Evolutionary conservation across 2,113 vertebrate species (phyloP).

Genomic region (Arothron firmamentum): DNA sequence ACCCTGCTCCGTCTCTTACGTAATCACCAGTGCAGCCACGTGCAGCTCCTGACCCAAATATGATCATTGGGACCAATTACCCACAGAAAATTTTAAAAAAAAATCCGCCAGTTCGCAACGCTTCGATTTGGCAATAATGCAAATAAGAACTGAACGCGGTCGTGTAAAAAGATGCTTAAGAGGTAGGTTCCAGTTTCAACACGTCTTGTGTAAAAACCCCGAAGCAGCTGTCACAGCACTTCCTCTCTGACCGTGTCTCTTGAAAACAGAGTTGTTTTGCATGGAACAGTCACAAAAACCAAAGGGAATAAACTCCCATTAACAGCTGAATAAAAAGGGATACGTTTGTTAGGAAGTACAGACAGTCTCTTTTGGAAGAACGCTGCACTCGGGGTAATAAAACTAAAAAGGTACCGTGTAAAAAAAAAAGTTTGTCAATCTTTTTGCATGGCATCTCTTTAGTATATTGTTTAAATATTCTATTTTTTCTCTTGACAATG

Average conservation of each 20-base stretch:
- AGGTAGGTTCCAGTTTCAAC: too few species aligned
- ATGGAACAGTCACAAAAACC: constrained; percentile 2
- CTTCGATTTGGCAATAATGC: too few species aligned
- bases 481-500: too few species aligned
- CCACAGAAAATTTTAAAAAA: neutral
- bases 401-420: too few species aligned
- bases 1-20: constrained; percentile 47
- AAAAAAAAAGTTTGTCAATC: too few species aligned
- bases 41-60: constrained; percentile 44
- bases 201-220: too few species aligned
- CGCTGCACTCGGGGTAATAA: too few species aligned
- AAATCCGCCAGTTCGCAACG: neutral
- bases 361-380: too few species aligned
- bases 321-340: too few species aligned
- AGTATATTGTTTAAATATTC: too few species aligned
- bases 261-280: constrained; percentile 4
- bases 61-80: constrained; percentile 18
- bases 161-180: constrained; percentile 11
- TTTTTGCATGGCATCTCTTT: too few species aligned
- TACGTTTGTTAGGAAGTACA: too few species aligned
- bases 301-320: neutral
- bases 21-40: constrained; percentile 51
- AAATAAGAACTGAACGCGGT: constrained; percentile 11
- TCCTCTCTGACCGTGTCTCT: constrained; percentile 15
- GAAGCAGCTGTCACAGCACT: constrained; percentile 31